phyloP scores from a whole-genome alignment of 2,888 invertebrate genomes.

The Phymatocera aterrima region DNA sequence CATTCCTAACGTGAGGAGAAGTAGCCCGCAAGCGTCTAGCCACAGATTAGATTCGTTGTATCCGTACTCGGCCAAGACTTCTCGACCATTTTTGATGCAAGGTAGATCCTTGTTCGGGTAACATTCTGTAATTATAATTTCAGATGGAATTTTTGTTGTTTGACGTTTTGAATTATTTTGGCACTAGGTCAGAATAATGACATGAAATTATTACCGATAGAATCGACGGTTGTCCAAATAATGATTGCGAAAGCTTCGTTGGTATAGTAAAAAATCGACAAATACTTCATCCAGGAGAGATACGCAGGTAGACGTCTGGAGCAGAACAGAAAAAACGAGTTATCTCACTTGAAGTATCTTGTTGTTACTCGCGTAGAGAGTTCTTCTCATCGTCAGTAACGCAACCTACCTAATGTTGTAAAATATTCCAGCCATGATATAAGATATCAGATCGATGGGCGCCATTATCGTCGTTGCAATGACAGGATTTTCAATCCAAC shows the following conservation, averaged over 20 bases:
- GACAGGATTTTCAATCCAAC: conserved; percentile 74
- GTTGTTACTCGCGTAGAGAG: not conserved
- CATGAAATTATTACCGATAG: conserved; percentile 72
- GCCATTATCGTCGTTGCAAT: conserved; percentile 76
- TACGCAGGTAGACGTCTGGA: conserved; percentile 74
- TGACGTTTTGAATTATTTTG: not conserved
- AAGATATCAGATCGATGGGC: conserved; percentile 74
- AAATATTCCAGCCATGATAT: conserved; percentile 76
- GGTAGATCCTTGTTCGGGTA: conserved; percentile 49
- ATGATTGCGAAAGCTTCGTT: conserved; percentile 77
- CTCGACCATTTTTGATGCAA: conserved; percentile 57
- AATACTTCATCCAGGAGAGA: conserved; percentile 74
- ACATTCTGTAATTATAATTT: conserved; percentile 54
- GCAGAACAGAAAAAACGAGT: not conserved
- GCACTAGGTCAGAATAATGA: not conserved
- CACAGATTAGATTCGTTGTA: conserved; percentile 54
- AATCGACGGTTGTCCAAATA: conserved; percentile 76
- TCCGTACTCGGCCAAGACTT: conserved; percentile 60
- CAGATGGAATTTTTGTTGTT: too few relatives aligned
- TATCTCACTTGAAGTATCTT: not conserved
- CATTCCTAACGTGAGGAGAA: conserved; percentile 55
- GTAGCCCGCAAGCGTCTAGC: conserved; percentile 55
- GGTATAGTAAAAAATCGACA: conserved; percentile 77
- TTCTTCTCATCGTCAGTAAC: not conserved
- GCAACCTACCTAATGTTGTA: conserved; percentile 60